Percentiles rank a stretch among this genome's conserved stretches.
Conservation (phyloP, 2,888 invertebrate species). For the Apoderus coryli region DNA sequence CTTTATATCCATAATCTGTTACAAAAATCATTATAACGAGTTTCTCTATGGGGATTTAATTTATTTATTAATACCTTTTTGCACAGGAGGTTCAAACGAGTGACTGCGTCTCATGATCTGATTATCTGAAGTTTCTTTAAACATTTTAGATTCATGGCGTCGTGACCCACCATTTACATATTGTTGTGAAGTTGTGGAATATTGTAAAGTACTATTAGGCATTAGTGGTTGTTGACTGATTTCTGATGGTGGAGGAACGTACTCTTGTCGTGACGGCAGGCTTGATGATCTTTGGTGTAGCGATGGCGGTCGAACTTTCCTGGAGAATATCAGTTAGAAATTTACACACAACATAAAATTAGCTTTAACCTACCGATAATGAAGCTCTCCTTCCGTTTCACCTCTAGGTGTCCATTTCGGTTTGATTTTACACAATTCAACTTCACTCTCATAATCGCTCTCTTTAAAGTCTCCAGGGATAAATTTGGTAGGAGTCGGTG, state of each 20-base stretch:
- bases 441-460: conserved; percentile 56
- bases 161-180: conserved; percentile 16
- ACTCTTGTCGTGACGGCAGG: conserved; percentile 33
- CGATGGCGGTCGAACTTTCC: conserved; percentile 43
- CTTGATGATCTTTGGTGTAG: conserved; percentile 34
- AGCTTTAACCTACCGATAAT: conserved; percentile 34
- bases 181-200: too few relatives aligned
- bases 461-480: conserved; percentile 48
- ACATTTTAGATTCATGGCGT: conserved; percentile 15
- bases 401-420: conserved; percentile 50
- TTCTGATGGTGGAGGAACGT: conserved; percentile 45
- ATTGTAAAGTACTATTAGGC: too few relatives aligned
- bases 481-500: conserved; percentile 49
- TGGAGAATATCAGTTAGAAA: conserved; percentile 3
- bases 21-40: conserved; percentile 18
- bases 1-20: conserved; percentile 45
- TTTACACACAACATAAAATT: background rate
- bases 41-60: background rate
- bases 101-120: conserved; percentile 23
- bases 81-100: conserved; percentile 22
- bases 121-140: conserved; percentile 24
- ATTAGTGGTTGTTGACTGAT: conserved; percentile 37
- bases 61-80: conserved; percentile 32
- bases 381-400: conserved; percentile 40
- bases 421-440: conserved; percentile 43